Evolutionary conservation across 2,797 vertebrate species (phyloP).

Genomic region (Delichon dasypus): DNA sequence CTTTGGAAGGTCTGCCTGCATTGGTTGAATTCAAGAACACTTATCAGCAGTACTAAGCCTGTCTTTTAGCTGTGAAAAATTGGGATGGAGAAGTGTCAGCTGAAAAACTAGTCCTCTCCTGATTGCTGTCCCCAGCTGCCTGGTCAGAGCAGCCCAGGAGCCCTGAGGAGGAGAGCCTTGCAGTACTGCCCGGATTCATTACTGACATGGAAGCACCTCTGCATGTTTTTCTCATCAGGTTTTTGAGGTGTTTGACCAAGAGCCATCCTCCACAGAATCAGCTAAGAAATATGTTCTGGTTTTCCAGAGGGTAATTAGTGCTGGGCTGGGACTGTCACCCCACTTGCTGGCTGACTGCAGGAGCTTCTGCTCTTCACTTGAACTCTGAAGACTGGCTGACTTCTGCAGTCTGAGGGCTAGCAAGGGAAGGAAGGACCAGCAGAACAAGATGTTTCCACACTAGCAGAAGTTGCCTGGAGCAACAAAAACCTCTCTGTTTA

Average conservation of each 20-base stretch:
- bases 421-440: not conserved
- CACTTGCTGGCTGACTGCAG: not conserved
- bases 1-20: not conserved
- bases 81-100: not conserved
- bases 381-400: not conserved
- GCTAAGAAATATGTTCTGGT: not conserved
- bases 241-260: not conserved
- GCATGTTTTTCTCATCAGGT: not conserved
- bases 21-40: not conserved
- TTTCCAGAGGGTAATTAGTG: not conserved
- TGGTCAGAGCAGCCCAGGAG: not conserved
- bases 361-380: not conserved
- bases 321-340: not conserved
- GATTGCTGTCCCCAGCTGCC: not conserved
- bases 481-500: not conserved
- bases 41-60: not conserved
- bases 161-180: not conserved
- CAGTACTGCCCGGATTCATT: fast-evolving
- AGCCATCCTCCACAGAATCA: not conserved
- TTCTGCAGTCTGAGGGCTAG: not conserved
- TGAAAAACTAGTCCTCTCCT: not conserved
- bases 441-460: not conserved
- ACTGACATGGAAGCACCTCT: not conserved
- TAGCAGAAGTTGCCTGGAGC: not conserved
- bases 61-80: not conserved